These are phyloP conservation scores for Haplochromis vanheusdeni DNA, from an alignment of 2,113 vertebrate species.

Conservation along the genomic window DNA sequence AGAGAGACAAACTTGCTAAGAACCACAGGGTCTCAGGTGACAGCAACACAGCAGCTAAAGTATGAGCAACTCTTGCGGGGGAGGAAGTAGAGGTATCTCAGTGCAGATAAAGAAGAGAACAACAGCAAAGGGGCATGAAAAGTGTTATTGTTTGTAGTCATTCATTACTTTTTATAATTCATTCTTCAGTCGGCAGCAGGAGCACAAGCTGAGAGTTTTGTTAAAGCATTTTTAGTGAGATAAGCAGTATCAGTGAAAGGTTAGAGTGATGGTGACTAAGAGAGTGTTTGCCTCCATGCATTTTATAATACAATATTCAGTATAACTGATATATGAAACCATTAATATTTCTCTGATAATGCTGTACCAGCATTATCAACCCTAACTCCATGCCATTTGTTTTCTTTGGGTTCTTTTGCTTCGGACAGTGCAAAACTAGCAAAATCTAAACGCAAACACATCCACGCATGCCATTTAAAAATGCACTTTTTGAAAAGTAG, in stretches of 20 bases:
- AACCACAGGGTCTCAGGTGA: not conserved
- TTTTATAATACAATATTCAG: not conserved
- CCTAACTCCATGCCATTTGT: not conserved
- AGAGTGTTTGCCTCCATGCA: not conserved
- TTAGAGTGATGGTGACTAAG: not conserved
- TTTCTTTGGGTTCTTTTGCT: not conserved
- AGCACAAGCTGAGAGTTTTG: not conserved
- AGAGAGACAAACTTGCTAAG: not conserved
- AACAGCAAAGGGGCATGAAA: not conserved
- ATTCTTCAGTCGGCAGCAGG: not conserved
- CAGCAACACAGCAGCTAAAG: not conserved
- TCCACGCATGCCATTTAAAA: not conserved
- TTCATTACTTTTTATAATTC: not conserved
- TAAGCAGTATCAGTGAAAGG: not conserved
- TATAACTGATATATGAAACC: not conserved
- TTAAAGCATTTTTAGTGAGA: not conserved
- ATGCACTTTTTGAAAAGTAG: not conserved
- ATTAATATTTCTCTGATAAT: slow-evolving; percentile 5
- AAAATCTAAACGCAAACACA: not conserved
- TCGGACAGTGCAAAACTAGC: not conserved
- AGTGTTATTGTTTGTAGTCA: not conserved
- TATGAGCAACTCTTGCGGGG: not conserved
- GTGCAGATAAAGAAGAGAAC: not conserved
- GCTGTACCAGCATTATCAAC: not conserved
- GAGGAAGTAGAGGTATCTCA: not conserved